These are phyloP conservation scores for Leptoclinus maculatus DNA, from an alignment of 2,797 vertebrate species.

Conservation along the genomic window DNA sequence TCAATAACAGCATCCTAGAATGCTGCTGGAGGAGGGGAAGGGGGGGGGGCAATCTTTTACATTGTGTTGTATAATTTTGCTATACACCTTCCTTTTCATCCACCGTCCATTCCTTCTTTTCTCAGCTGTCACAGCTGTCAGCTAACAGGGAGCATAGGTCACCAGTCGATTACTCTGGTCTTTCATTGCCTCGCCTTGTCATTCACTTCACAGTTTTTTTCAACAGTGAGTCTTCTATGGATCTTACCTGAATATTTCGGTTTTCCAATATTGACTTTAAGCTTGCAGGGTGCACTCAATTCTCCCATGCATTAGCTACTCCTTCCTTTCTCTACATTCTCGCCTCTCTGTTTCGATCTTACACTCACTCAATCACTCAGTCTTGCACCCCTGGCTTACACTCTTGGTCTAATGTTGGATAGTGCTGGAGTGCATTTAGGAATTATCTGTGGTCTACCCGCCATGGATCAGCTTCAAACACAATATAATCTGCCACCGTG, in stretches of 20 bases:
- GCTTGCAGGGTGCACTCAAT: conserved; percentile 2
- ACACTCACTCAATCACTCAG: conserved; percentile 18
- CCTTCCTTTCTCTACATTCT: conserved; percentile 21
- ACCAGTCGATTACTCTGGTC: conserved; percentile 1
- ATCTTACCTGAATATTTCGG: conserved; percentile 28
- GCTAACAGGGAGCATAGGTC: conserved; percentile 16
- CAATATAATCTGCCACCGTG: conserved; percentile 55
- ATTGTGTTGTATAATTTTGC: conserved; percentile 37
- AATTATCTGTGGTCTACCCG: conserved; percentile 61
- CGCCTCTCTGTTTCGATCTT: conserved; percentile 35
- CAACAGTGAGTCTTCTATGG: conserved; percentile 5
- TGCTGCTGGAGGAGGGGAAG: conserved; percentile 38
- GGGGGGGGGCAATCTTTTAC: conserved; percentile 26
- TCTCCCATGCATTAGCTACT: conserved; percentile 49
- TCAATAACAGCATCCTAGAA: conserved; percentile 81
- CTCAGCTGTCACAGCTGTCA: conserved; percentile 30
- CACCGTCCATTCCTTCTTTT: neutral
- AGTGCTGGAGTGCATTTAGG: conserved; percentile 69
- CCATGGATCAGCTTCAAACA: conserved; percentile 64
- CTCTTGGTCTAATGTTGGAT: conserved; percentile 47
- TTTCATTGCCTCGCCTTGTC: conserved; percentile 19
- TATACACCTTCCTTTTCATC: conserved; percentile 11
- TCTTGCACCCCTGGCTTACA: conserved; percentile 25
- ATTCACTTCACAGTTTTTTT: conserved; percentile 19
- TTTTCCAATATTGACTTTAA: conserved; percentile 30